Percentiles rank a stretch among this genome's conserved stretches.
Evolutionary conservation across 2,797 vertebrate genomes (phyloP).

Genomic region (Typhlichthys eigenmanni): DNA sequence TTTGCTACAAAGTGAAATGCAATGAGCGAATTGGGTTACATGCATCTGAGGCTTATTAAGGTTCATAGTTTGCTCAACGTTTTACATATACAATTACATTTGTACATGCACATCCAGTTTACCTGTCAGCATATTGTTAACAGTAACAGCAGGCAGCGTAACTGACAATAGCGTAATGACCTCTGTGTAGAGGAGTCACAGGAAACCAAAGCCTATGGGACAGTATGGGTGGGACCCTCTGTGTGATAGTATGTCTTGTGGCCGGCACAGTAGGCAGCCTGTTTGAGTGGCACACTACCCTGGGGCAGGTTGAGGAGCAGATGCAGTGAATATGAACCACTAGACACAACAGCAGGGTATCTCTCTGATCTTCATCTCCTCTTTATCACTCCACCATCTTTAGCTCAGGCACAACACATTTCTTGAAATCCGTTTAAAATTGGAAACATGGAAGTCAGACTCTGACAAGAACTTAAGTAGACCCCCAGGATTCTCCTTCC

Average conservation of each 20-base stretch:
- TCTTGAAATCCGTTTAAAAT: slow-evolving; percentile 56
- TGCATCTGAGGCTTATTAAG: too few relatives aligned
- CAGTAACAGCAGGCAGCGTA: not conserved
- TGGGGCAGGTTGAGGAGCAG: not conserved
- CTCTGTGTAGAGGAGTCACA: not conserved
- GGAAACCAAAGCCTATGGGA: not conserved
- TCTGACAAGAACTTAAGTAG: slow-evolving; percentile 57
- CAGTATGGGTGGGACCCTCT: not conserved
- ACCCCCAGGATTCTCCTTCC: slow-evolving; percentile 38
- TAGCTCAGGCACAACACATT: slow-evolving; percentile 26
- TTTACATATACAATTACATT: too few relatives aligned
- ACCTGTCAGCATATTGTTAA: too few relatives aligned
- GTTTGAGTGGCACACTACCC: not conserved
- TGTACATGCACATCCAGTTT: too few relatives aligned
- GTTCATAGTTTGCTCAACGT: too few relatives aligned
- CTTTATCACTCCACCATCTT: slow-evolving; percentile 35
- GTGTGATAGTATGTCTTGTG: not conserved
- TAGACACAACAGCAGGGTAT: not conserved
- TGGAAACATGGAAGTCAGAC: slow-evolving; percentile 48
- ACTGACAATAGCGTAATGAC: slow-evolving; percentile 1
- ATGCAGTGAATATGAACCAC: not conserved
- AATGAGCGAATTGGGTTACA: too few relatives aligned
- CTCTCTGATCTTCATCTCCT: slow-evolving; percentile 30
- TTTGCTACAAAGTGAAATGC: too few relatives aligned
- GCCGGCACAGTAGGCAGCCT: not conserved